Evolutionary conservation across 2,113 vertebrate genomes (phyloP), one percentile per base, ranked within the genome.

Genomic region (Muntiacus muntjak): DNA sequence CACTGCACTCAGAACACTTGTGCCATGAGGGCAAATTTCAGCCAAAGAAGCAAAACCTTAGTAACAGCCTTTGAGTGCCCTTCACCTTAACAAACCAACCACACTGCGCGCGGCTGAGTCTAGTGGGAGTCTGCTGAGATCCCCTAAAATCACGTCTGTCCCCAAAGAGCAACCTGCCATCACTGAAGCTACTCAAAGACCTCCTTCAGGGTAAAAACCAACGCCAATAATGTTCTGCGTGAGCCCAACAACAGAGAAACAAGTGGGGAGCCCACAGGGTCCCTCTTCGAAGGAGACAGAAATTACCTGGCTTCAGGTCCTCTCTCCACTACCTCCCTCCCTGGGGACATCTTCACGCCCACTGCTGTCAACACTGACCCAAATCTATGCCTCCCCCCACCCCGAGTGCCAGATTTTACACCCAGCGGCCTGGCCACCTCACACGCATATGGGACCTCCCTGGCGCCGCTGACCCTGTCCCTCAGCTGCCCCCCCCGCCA

Each of bases 401-500:
- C 54, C 57, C 21, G 8, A 64, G 36, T 3, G 47, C 67, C 47
- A 17, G 30, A 28, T 33, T 19, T 6, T 7, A 11, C 57, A 40
- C 55, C n/a, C 67, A 57, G 28, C 11, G 14, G 12, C 10, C 1
- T 2, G 33, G 28, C 28, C 40, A 7, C 26, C 50, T 21, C 47
- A 12, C 0, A 0, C 25, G 47, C 33, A 26, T n/a, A n/a, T 5
- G 28, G 8, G 33, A 30, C 15, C 67, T 50, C 40, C 76, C 58
- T 0, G 3, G 87, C 2, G 57, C 47, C 0, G 4, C 33, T 1
- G 2, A 57, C 17, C 21, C 57, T 50, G 1, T 12, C 50, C 21
- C 23, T n/a, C 43, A 17, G 74, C 10, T 17, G 21, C 50, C 62
- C 28, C 28, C 28, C 28, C 74, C 28, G 57, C 21, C 30, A 50